Evolutionary conservation across 2,888 invertebrate species (phyloP), one percentile per base, ranked within the genome.

Genomic region (Chelonus formosanus): DNA sequence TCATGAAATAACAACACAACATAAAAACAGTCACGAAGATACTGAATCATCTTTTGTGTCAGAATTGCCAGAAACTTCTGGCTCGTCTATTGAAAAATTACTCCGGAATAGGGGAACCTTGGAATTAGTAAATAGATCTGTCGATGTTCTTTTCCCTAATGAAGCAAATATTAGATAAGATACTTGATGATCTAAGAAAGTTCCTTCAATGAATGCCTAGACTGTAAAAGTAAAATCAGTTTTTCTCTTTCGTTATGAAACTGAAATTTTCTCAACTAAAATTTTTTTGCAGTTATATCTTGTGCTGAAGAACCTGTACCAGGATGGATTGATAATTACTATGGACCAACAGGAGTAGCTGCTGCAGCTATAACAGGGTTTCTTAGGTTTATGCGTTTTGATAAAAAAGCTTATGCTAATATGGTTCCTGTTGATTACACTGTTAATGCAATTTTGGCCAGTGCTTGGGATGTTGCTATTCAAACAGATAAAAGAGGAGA

Each of bases 311-410:
- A 90, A 72, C 90, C 90, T 0, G 71, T 90, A 0, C 86, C 87
- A 74, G 91, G 91, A 54, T 94, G 93, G 93, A 86, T 91, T 8
- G 93, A 93, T 81, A 94, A 93, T 77, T 88, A 90, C 81, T 92
- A 93, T 74, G 93, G 93, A 40, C 91, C 92, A 0, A 91, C 91
- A 2, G 92, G 87, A 5, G 85, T 89, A 0, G 86, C 87, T 0
- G 87, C 88, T 0, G 89, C 89, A 0, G 85, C 87, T 56, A 88
- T 89, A 2, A 89, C 90, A 8, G 93, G 93, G 0, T 86, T 93
- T 2, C 83, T 93, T 4, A 87, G 90, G 4, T 89, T 90, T 0
- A 80, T 92, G 77, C 87, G 89, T 63, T 90, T 90, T 58, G 87
- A 90, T 74, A 81, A 79, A 3, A 75, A 85, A 0, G 86, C 88